phyloP scores from a whole-genome alignment of 2,888 invertebrate species.

The Agrochola lota region DNA sequence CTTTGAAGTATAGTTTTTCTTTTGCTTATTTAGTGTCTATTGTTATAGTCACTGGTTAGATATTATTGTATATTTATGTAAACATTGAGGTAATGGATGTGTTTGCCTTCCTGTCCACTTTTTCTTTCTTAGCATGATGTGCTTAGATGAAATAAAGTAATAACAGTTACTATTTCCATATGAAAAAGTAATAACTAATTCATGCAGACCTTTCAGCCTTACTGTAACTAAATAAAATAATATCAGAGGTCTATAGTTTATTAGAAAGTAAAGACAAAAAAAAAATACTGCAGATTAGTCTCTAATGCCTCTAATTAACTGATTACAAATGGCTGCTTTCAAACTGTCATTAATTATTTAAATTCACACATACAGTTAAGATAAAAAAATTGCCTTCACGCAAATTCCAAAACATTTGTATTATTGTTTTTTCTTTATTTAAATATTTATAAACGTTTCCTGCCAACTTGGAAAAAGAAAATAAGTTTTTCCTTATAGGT shows the following conservation, averaged over 20 bases:
- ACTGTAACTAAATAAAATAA: background rate
- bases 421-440: background rate
- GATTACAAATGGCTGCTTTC: constrained; percentile 12
- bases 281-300: background rate
- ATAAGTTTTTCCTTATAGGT: constrained; percentile 1
- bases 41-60: background rate
- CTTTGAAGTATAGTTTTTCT: background rate
- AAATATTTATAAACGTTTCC: background rate
- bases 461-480: background rate
- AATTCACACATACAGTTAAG: constrained; percentile 15
- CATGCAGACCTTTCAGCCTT: background rate
- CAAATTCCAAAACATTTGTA: background rate
- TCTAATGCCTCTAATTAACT: background rate
- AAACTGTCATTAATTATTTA: constrained; percentile 3
- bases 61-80: background rate
- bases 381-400: constrained; percentile 2
- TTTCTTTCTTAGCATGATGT: background rate
- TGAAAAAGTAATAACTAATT: background rate
- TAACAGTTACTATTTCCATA: background rate
- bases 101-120: background rate
- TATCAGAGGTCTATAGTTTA: background rate
- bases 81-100: background rate
- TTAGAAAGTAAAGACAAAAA: background rate
- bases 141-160: background rate
- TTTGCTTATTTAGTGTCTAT: background rate